A percentile compares a stretch with the other conserved stretches of the same genome.
These are phyloP conservation scores for Takifugu bimaculatus DNA, from an alignment of 2,113 vertebrate species.

Conservation along the genomic window DNA sequence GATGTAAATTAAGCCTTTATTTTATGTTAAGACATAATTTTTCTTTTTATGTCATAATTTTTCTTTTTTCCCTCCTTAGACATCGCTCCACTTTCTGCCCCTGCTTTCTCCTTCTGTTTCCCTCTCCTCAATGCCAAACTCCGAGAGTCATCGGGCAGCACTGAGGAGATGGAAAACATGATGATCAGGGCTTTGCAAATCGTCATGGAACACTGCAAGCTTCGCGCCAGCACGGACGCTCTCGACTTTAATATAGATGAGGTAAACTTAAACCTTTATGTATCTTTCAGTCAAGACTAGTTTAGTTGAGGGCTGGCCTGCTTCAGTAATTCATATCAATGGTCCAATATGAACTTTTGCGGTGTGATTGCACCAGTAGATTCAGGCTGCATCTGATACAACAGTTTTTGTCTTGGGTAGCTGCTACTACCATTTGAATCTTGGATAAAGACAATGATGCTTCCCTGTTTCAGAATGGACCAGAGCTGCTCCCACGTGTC, in stretches of 20 bases:
- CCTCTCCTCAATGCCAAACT: constrained; percentile 89
- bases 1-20: no score
- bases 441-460: background rate
- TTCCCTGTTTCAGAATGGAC: constrained; percentile 79
- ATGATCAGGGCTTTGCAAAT: constrained; percentile 85
- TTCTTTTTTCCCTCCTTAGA: constrained; percentile 35
- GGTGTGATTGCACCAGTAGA: no score
- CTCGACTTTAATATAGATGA: constrained; percentile 79
- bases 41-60: background rate
- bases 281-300: background rate
- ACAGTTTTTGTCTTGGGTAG: no score
- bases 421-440: no score
- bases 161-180: constrained; percentile 79
- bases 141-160: constrained; percentile 77
- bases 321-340: background rate
- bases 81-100: constrained; percentile 62
- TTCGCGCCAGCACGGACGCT: constrained; percentile 72
- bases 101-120: constrained; percentile 86
- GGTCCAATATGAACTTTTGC: no score
- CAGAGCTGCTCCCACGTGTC: constrained; percentile 90
- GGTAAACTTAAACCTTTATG: constrained; percentile 59
- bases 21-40: no score
- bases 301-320: background rate
- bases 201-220: constrained; percentile 82
- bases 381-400: no score